Percentiles rank a stretch among this genome's conserved stretches.
These are phyloP conservation scores for Vidua macroura DNA, from an alignment of 2,113 vertebrate species.

Conservation along the genomic window DNA sequence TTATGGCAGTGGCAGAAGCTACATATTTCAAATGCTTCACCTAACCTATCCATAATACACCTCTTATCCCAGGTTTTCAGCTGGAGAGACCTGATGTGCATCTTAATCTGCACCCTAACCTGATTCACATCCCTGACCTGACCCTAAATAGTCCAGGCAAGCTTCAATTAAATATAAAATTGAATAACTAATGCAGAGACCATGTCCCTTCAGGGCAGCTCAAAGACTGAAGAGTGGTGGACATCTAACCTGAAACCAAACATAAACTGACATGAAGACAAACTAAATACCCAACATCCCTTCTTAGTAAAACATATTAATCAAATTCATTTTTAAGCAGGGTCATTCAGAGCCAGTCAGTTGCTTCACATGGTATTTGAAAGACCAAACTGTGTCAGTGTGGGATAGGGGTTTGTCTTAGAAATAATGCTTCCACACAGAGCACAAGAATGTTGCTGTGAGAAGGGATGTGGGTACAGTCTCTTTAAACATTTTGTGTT, in stretches of 20 bases:
- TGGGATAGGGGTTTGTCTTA: neutral
- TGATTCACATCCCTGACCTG: neutral
- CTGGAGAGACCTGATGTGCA: neutral
- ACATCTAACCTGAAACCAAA: neutral
- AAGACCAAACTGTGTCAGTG: neutral
- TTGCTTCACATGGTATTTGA: neutral
- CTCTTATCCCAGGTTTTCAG: neutral
- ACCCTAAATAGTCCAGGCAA: neutral
- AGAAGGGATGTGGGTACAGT: neutral
- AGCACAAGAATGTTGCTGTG: neutral
- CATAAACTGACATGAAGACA: neutral
- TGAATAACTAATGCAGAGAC: neutral
- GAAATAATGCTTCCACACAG: neutral
- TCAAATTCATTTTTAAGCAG: neutral
- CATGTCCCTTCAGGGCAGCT: neutral
- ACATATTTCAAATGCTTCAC: neutral
- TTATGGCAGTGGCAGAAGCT: neutral
- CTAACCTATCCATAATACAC: neutral
- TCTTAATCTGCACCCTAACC: neutral
- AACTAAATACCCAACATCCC: neutral
- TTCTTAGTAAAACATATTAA: neutral
- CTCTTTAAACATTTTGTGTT: neutral
- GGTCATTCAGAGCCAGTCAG: neutral
- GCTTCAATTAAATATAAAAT: neutral
- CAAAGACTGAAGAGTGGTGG: neutral